phyloP scores from a whole-genome alignment of 2,888 invertebrate genomes.

The Eristalis intricaria region DNA sequence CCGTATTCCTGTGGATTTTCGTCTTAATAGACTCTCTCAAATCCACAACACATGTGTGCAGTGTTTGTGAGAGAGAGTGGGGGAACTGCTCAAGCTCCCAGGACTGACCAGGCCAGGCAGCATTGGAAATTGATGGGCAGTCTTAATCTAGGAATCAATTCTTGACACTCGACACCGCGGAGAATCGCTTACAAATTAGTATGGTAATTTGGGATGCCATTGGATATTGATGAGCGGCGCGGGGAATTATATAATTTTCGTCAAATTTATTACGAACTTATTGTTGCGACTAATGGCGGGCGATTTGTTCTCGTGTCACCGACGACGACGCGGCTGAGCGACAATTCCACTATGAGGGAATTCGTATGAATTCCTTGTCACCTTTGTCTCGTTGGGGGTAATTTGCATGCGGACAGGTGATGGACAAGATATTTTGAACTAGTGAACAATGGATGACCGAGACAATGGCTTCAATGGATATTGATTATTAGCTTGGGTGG shows the following conservation, averaged over 20 bases:
- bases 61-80: constrained; percentile 19
- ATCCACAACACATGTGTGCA: constrained; percentile 58
- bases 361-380: constrained; percentile 2
- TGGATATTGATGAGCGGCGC: constrained; percentile 30
- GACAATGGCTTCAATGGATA: constrained; percentile 31
- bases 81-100: not conserved
- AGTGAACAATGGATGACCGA: constrained; percentile 29
- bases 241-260: constrained; percentile 60
- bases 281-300: constrained; percentile 52
- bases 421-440: constrained; percentile 43
- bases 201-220: constrained; percentile 52
- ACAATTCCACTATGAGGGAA: constrained; percentile 39
- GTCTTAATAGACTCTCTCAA: constrained; percentile 41
- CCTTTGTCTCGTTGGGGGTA: constrained; percentile 1
- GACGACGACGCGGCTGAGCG: constrained; percentile 36
- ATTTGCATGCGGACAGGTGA: constrained; percentile 51
- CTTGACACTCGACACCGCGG: constrained; percentile 56
- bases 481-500: constrained; percentile 38
- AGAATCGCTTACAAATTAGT: constrained; percentile 67
- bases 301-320: constrained; percentile 62
- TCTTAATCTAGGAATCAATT: constrained; percentile 57
- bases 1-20: constrained; percentile 16
- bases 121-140: constrained; percentile 42
- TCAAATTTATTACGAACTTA: constrained; percentile 53
- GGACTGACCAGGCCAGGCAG: not conserved